Base-by-base conservation (phyloP, 1,140 invertebrate genomes). In the Drosophila dunni region DNA sequence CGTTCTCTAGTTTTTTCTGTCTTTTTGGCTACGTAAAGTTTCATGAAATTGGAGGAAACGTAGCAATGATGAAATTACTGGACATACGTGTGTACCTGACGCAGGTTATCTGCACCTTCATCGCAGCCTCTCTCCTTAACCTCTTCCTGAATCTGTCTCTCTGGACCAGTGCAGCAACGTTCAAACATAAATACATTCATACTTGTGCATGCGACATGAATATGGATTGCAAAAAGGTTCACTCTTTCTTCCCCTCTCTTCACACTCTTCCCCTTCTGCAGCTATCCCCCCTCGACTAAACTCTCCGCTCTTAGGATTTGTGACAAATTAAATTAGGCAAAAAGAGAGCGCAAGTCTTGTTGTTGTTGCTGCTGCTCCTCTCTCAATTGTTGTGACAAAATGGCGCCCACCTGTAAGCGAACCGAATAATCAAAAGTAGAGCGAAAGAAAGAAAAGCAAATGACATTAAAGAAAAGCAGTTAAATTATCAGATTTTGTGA, bases 21-120 rank as follows among this genome's bases (percentile, higher is more conserved):
- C 51, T 8, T 68, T 78, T 76, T 61, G 46, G 44, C 78, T 68
- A 79, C 77, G 76, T 76, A 82, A 81, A 72, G 75, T 69, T 88
- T 68, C 72, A 79, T 86, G 84, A 88, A 88, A 89, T 88, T 71
- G 83, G 79, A 86, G 84, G 83, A 88, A 89, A 86, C 83, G 66
- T 83, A 83, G 79, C 75, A 83, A 83, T 89, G 83, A 88, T 88
- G 84, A 89, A 88, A 88, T 83, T 88, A 83, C 84, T 83, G 84
- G 80, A 88, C 83, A 74, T 88, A 81, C 57, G 68, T 63, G 70
- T 54, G 58, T 56, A 34, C 44, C 48, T 34, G 44, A 7, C 42
- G 36, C 29, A 40, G 10, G 20, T 42, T 61, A 40, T 53, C 42
- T 24, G 29, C 42, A 20, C 62, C 40, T 53, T 33, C 60, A 40